Evolutionary conservation across 2,888 invertebrate species (phyloP), one percentile per base, ranked within the genome.

Genomic region (Liposcelis brunnea): DNA sequence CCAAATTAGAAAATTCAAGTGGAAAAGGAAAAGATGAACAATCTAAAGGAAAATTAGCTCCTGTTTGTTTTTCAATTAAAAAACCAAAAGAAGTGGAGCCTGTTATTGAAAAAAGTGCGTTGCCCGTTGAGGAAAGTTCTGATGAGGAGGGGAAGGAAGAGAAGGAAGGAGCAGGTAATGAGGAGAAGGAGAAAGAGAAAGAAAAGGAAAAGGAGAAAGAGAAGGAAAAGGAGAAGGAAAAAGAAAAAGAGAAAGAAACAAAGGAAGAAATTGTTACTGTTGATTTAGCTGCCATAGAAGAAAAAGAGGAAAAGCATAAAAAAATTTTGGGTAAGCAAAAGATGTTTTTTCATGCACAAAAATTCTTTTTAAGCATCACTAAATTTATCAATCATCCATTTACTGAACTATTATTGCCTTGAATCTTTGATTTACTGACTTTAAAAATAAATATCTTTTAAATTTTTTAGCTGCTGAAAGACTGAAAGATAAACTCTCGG

Each of bases 61-160:
- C 84, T 0, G 84, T 89, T 1, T 80, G 83, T 48, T 89, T 87
- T 60, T 87, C 85, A 0, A 85, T 87, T 35, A 81, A 80, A 56
- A 86, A 86, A 58, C 67, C 77, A 0, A 85, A 84, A 58, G 86
- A 82, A 47, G 75, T 75, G 0, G 75, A 77, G 42, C 65, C 70
- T 0, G 66, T 71, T 2, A 62, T 77, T 2, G 62, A 65, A 44
- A 84, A 80, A 59, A 81, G 79, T 44, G 80, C 82, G 0, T 57
- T 87, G 33, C 80, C 82, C 0, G 70, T 82, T 53, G 58, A 56
- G 2, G 52, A 54, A 59, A 45, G 59, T 58, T 38, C 61, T 62
- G 35, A 60, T 63, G 51, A 62, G 61, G 62, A 61, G 60, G 48
- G 59, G 58, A 46, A 53, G 59, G 42, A 60, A 58, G 2, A 62